These are phyloP conservation scores for Selene dorsalis DNA, from an alignment of 2,797 vertebrate genomes.

Conservation along the genomic window DNA sequence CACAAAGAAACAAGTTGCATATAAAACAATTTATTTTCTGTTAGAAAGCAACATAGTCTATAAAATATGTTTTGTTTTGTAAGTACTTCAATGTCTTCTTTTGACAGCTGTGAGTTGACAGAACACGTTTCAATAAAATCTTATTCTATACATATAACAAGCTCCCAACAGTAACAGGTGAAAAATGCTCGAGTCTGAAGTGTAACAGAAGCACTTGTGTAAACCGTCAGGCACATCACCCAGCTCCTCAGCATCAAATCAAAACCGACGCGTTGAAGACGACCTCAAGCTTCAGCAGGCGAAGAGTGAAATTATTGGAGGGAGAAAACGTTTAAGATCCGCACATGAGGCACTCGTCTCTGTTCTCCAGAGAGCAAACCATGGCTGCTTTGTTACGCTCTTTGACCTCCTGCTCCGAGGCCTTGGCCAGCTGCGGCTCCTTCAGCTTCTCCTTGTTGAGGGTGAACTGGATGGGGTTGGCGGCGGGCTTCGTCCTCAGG, in stretches of 20 bases:
- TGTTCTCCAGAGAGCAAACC: slow-evolving; percentile 97
- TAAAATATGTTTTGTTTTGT: slow-evolving; percentile 25
- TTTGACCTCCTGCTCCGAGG: slow-evolving; percentile 84
- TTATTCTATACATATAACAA: slow-evolving; percentile 41
- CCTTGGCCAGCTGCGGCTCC: slow-evolving; percentile 74
- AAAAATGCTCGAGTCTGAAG: slow-evolving; percentile 8
- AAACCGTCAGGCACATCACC: neutral
- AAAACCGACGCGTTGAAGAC: neutral
- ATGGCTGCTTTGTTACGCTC: slow-evolving; percentile 94
- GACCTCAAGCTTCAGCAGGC: neutral
- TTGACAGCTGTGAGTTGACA: slow-evolving; percentile 14
- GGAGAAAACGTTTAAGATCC: slow-evolving; percentile 85
- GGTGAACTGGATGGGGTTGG: slow-evolving; percentile 98
- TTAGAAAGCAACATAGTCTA: slow-evolving; percentile 27
- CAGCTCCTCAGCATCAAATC: neutral
- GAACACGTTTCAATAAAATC: slow-evolving; percentile 6
- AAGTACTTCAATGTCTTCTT: neutral
- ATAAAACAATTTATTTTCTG: slow-evolving; percentile 35
- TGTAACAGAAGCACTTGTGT: neutral
- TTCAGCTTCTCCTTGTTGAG: slow-evolving; percentile 96
- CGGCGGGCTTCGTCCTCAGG: slow-evolving; percentile 94
- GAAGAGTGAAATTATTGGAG: too few species aligned
- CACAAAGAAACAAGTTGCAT: neutral
- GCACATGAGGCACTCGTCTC: slow-evolving; percentile 96
- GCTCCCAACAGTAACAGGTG: neutral